Base-by-base conservation (phyloP, 2,888 invertebrate genomes). In the Spilosoma lubricipeda region DNA sequence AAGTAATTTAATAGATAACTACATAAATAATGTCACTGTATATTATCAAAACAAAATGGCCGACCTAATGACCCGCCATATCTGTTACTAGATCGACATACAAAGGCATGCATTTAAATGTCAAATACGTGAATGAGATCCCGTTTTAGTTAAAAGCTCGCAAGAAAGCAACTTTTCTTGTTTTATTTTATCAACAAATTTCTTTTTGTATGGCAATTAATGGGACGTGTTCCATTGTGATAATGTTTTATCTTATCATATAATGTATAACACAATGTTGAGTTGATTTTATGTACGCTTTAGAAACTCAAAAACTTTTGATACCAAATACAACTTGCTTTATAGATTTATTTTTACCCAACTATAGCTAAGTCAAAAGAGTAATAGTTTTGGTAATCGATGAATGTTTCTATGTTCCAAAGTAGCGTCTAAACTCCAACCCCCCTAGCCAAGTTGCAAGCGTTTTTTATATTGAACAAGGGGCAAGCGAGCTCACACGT, bases 161-260 rank as follows among this genome's bases (percentile, higher is more conserved):
- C 66, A 66, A 39, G 71, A 36, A 30, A 71, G 63, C 71, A 23
- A 73, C 73, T 76, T 76, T 76, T 65, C 36, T 71, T 76, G 65
- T n/a, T 70, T 73, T 45, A 65, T 71, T 71, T 15, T 59, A n/a
- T n/a, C 27, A 52, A 30, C 13, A 30, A 66, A 59, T 73, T 71
- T 76, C 65, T 69, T 65, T 73, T 73, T 71, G 1, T 48, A 9
- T 70, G 42, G 39, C 15, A 59, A 11, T 67, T n/a, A 27, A 48
- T 45, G 2, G 15, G 48, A 52, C n/a, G n/a, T 11, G 23, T 64
- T 45, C 7, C 4, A 27, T 67, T 30, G 3, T 30, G 27, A 67
- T 45, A 52, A 52, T 48, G 3, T 3, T 48, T 20, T 48, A 48
- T 48, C 48, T 48, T 15, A 45, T 45, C 45, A 0, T 5, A 4